Percentiles rank a stretch among this genome's conserved stretches.
Conservation (phyloP, 2,797 vertebrate genomes). For the Premnoplex brunnescens region DNA sequence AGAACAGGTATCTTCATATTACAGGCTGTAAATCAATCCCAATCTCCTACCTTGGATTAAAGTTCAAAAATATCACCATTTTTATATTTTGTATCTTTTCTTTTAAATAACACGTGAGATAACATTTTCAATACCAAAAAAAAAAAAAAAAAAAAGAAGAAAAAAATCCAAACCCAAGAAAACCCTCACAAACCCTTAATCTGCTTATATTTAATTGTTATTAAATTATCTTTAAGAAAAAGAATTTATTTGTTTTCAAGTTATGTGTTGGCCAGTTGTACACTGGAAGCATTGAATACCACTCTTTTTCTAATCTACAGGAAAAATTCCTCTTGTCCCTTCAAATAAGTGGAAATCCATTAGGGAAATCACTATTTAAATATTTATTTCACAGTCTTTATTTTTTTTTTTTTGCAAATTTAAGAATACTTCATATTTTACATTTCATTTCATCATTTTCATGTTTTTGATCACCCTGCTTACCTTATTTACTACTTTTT, state of each 20-base stretch:
- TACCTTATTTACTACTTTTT: background rate
- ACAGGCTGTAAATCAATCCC: background rate
- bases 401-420: background rate
- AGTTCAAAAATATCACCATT: background rate
- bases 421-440: background rate
- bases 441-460: background rate
- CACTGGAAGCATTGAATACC: background rate
- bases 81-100: background rate
- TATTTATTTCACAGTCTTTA: background rate
- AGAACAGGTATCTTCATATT: background rate
- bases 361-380: background rate
- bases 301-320: background rate
- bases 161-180: no score
- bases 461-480: background rate
- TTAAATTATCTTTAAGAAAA: background rate
- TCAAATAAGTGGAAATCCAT: background rate
- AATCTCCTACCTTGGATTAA: background rate
- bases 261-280: background rate
- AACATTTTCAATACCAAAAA: background rate
- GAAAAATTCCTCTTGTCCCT: background rate
- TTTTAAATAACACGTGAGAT: background rate
- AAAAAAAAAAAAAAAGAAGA: background rate
- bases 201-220: background rate
- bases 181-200: background rate
- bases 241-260: background rate